Evolutionary conservation across 2,888 invertebrate species (phyloP).

Genomic region (Diaphora mendica): DNA sequence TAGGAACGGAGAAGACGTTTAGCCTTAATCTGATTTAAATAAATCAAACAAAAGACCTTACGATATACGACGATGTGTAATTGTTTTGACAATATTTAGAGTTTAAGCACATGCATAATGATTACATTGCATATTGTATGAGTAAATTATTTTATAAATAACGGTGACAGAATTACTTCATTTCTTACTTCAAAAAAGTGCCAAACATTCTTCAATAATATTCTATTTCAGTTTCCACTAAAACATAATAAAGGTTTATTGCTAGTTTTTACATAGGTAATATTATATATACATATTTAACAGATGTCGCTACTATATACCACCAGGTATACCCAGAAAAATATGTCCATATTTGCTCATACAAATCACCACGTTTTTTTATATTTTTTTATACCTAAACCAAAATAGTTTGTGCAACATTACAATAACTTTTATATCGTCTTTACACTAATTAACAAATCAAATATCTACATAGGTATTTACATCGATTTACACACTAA

Average conservation of each 20-base stretch:
- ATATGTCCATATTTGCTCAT: conserved; percentile 10
- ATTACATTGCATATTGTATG: too few relatives aligned
- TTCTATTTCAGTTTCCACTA: neutral
- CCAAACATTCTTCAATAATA: neutral
- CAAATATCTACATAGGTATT: conserved; percentile 73
- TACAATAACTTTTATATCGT: conserved; percentile 63
- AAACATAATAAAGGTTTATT: neutral
- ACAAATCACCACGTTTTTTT: conserved; percentile 29
- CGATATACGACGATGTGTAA: neutral
- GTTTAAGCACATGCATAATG: neutral
- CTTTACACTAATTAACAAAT: conserved; percentile 73
- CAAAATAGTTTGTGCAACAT: conserved; percentile 72
- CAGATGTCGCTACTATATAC: conserved; percentile 10
- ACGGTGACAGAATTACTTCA: neutral
- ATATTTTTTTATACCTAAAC: conserved; percentile 39
- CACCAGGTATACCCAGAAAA: conserved; percentile 20
- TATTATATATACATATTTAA: conserved; percentile 5
- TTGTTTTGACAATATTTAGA: neutral
- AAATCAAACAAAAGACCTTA: neutral
- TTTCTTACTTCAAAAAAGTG: neutral
- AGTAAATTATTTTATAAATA: neutral
- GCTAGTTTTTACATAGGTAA: neutral
- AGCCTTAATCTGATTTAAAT: neutral
- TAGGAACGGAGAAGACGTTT: neutral
- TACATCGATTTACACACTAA: conserved; percentile 79